phyloP scores from a whole-genome alignment of 2,888 invertebrate species.

The Andrena praecox region DNA sequence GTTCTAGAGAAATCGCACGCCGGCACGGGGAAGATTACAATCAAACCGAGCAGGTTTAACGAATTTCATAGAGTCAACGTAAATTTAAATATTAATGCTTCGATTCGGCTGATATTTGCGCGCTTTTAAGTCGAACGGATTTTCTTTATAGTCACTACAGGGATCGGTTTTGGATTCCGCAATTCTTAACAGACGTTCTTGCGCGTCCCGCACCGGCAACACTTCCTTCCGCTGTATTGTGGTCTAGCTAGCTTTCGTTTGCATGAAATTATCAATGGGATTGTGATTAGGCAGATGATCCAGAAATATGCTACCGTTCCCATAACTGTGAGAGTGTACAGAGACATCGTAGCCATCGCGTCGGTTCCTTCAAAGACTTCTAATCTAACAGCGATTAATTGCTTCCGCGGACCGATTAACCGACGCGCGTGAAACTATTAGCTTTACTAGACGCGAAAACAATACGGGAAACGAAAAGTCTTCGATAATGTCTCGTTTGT shows the following conservation, averaged over 20 bases:
- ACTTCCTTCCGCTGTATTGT: neutral
- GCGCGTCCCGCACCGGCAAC: conserved; percentile 1
- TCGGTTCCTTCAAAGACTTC: neutral
- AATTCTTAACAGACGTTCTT: neutral
- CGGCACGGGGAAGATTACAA: neutral
- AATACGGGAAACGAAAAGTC: too few species aligned
- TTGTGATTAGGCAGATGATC: conserved; percentile 32
- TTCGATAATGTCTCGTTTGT: neutral
- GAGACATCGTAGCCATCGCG: conserved; percentile 21
- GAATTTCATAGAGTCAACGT: too few species aligned
- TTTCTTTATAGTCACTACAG: neutral
- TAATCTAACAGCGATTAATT: neutral
- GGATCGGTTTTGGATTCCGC: neutral
- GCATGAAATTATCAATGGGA: conserved; percentile 25
- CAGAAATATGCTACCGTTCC: conserved; percentile 47
- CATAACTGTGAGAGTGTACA: conserved; percentile 19
- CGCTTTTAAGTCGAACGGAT: neutral
- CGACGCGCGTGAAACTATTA: neutral
- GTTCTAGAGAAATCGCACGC: neutral
- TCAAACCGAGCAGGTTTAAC: neutral
- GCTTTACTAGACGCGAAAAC: neutral
- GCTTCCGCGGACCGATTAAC: too few species aligned
- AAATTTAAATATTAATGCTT: too few species aligned
- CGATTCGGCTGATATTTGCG: neutral
- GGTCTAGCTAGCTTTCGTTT: conserved; percentile 3